A percentile compares a stretch with the other conserved stretches of the same genome.
phyloP scores from a whole-genome alignment of 2,888 invertebrate species.

The Elegia similella region DNA sequence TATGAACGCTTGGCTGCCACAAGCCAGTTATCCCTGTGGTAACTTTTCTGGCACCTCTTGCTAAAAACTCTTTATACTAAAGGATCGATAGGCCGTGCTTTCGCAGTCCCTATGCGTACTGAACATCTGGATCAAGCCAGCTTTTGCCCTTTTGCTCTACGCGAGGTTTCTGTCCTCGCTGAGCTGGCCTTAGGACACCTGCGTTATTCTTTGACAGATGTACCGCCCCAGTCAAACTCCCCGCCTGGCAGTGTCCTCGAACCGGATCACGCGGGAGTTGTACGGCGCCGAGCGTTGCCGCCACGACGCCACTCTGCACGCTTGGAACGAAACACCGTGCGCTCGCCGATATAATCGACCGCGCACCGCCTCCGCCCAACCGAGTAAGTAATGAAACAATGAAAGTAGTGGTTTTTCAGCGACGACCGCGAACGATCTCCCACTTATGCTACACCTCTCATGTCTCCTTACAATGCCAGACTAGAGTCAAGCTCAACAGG shows the following conservation, averaged over 20 bases:
- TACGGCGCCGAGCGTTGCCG: conserved; percentile 44
- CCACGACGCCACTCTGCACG: conserved; percentile 78
- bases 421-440: conserved; percentile 60
- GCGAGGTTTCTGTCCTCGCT: conserved; percentile 86
- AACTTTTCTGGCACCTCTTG: conserved; percentile 88
- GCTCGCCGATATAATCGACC: conserved; percentile 35
- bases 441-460: conserved; percentile 83
- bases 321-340: conserved; percentile 55
- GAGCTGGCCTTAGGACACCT: conserved; percentile 84
- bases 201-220: conserved; percentile 85
- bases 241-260: conserved; percentile 83
- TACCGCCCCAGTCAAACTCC: conserved; percentile 86
- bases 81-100: conserved; percentile 86
- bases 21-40: conserved; percentile 86
- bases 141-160: conserved; percentile 87
- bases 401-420: conserved; percentile 55
- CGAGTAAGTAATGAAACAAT: conserved; percentile 48
- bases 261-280: conserved; percentile 71
- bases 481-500: conserved; percentile 76
- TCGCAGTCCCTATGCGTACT: conserved; percentile 84
- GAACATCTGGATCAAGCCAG: conserved; percentile 85
- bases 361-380: too few relatives aligned
- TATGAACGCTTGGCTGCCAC: too few relatives aligned
- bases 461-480: conserved; percentile 84
- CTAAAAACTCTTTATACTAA: conserved; percentile 79